Percentiles rank a stretch among this genome's conserved stretches.
Evolutionary conservation across 2,797 vertebrate species (phyloP).

Genomic region (Thunnus albacares): DNA sequence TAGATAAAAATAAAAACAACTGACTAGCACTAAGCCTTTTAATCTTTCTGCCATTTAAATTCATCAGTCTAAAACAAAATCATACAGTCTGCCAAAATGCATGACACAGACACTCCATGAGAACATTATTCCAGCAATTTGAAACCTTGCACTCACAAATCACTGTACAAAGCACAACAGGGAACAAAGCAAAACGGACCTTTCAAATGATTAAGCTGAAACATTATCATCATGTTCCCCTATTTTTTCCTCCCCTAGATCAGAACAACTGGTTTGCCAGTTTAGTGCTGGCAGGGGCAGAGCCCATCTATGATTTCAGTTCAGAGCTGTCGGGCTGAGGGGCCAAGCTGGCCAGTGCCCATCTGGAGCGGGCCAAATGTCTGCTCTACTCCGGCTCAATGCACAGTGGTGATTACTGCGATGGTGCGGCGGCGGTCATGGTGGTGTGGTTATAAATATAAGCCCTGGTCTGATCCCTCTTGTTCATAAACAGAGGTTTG

Average conservation of each 20-base stretch:
- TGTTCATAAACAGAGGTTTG: conserved; percentile 87
- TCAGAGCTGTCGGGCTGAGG: conserved; percentile 74
- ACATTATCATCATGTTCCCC: conserved; percentile 81
- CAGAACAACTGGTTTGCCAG: conserved; percentile 87
- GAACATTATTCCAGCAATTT: conserved; percentile 78
- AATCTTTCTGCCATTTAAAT: conserved; percentile 68
- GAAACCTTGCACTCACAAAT: conserved; percentile 75
- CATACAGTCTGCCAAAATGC: conserved; percentile 69
- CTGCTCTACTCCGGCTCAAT: conserved; percentile 88
- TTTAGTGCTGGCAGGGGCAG: conserved; percentile 86
- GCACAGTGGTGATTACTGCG: conserved; percentile 88
- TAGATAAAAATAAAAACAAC: conserved; percentile 69
- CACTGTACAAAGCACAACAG: conserved; percentile 75
- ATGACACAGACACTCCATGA: conserved; percentile 68
- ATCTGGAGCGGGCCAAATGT: conserved; percentile 87
- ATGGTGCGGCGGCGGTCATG: conserved; percentile 87
- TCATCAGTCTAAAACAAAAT: conserved; percentile 72
- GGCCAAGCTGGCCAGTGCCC: conserved; percentile 89
- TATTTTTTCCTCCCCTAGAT: conserved; percentile 81
- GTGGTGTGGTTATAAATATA: conserved; percentile 92
- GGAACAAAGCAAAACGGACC: conserved; percentile 81
- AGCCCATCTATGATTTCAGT: conserved; percentile 88
- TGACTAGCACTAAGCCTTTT: conserved; percentile 63
- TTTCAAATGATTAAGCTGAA: conserved; percentile 84
- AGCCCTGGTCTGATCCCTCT: conserved; percentile 87